Conservation (phyloP, 2,113 vertebrate genomes). For the Caranx ignobilis region DNA sequence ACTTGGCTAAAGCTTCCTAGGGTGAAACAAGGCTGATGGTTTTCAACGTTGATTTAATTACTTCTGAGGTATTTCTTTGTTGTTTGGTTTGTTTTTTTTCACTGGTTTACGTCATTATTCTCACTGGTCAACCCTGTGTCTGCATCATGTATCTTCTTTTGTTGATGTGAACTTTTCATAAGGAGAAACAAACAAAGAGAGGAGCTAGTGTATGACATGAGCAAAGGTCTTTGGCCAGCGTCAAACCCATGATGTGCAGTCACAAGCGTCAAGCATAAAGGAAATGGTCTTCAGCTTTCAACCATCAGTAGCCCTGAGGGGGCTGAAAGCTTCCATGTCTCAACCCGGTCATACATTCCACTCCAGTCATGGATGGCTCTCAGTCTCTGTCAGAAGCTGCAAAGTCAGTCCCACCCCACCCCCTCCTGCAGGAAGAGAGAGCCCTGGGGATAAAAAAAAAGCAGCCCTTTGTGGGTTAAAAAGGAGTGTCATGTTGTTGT, state of each 20-base stretch:
- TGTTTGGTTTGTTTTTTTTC: neutral
- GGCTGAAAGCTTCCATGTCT: conserved; percentile 38
- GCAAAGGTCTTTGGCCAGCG: neutral
- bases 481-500: conserved; percentile 15
- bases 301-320: neutral
- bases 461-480: neutral
- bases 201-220: neutral
- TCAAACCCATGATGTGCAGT: neutral
- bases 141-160: too few species aligned
- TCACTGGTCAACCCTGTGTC: neutral
- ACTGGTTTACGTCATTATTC: neutral
- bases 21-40: conserved; percentile 41
- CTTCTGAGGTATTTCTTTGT: conserved; percentile 15
- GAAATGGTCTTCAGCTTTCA: conserved; percentile 15
- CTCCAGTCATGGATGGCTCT: conserved; percentile 49
- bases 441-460: neutral
- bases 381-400: conserved; percentile 28
- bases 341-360: conserved; percentile 58
- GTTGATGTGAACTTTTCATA: neutral
- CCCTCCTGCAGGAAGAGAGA: conserved; percentile 5
- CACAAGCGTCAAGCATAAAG: neutral
- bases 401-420: conserved; percentile 12
- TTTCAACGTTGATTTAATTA: conserved; percentile 8
- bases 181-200: neutral
- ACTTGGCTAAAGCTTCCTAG: conserved; percentile 71